Conservation (phyloP, 2,888 invertebrate species). For the Calameuta pallipes region DNA sequence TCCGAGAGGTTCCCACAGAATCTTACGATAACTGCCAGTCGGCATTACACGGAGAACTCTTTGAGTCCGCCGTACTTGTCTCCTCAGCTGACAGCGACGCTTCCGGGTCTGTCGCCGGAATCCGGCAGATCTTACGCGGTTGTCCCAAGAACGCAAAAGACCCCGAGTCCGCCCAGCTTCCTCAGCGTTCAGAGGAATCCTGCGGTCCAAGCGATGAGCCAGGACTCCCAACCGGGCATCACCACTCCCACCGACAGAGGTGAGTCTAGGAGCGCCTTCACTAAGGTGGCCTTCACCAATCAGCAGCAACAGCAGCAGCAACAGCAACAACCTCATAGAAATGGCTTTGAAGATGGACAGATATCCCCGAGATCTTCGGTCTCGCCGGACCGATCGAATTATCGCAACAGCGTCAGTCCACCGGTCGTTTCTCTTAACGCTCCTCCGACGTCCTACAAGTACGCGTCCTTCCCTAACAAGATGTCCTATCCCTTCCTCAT, state of each 20-base stretch:
- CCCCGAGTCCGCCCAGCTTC: constrained; percentile 53
- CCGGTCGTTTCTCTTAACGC: constrained; percentile 73
- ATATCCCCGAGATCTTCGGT: constrained; percentile 78
- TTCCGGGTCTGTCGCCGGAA: constrained; percentile 69
- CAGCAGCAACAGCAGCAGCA: constrained; percentile 49
- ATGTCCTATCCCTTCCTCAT: constrained; percentile 60
- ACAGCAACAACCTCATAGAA: constrained; percentile 50
- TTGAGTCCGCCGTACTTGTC: constrained; percentile 69
- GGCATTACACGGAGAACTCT: constrained; percentile 71
- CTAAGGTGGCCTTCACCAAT: constrained; percentile 75
- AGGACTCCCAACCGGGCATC: constrained; percentile 25
- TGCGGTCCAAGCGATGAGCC: constrained; percentile 28
- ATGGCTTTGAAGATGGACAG: constrained; percentile 57
- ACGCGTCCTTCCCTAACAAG: constrained; percentile 52
- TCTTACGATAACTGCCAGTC: constrained; percentile 42
- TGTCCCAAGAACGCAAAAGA: constrained; percentile 41
- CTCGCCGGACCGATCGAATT: constrained; percentile 81
- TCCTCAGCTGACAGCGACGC: constrained; percentile 64
- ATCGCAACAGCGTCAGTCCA: constrained; percentile 83
- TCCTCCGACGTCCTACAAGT: constrained; percentile 55
- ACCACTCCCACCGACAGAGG: constrained; percentile 34
- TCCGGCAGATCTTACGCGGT: constrained; percentile 38
- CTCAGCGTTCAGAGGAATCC: not conserved
- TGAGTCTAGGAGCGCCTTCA: constrained; percentile 80
- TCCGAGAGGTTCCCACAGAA: constrained; percentile 58